Evolutionary conservation across 2,888 invertebrate genomes (phyloP), one percentile per base, ranked within the genome.

Genomic region (Drosophila fungiperda): DNA sequence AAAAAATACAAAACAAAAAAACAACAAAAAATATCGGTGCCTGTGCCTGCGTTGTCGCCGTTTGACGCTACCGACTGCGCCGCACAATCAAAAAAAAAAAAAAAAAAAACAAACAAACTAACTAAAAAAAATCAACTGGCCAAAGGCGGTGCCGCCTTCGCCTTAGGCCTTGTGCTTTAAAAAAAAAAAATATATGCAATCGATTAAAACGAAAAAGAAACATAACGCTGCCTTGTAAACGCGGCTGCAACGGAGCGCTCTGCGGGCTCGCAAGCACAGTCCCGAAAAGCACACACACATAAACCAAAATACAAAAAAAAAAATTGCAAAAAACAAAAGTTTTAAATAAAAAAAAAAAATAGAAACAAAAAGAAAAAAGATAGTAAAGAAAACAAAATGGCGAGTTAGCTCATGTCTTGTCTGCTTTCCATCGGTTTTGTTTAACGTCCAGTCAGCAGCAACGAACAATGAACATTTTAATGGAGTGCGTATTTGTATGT

Each of bases 161-260:
- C 77, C 78, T 74, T 63, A 77, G 76, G 59, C 62, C 61, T 50
- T 35, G 58, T 63, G 68, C 73, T 76, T 53, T 64, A 63, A 68
- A 48, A 76, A 38, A 48, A 76, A 38, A 55, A 72, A 15, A 62
- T 73, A 60, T 60, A 29, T 66, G 59, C 29, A 72, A 67, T 59
- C 42, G 55, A 62, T 57, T 79, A 69, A 73, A 82, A 79, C 73
- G 78, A 73, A 79, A 80, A 60, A 55, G 67, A 73, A 79, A 83
- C 86, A 83, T 80, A 70, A 86, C 68, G 83, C 83, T 86, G 86
- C 86, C 86, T 83, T 83, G 68, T 66, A 81, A 60, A 52, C 68
- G 86, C 78, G 76, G 83, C 58, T 67, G 83, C 83, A 53, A 68
- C 70, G 76, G 61, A 55, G 64, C 63, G 76, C 29, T 64, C 52